phyloP scores from a whole-genome alignment of 2,888 invertebrate species.

The Entomobrya multifasciata region DNA sequence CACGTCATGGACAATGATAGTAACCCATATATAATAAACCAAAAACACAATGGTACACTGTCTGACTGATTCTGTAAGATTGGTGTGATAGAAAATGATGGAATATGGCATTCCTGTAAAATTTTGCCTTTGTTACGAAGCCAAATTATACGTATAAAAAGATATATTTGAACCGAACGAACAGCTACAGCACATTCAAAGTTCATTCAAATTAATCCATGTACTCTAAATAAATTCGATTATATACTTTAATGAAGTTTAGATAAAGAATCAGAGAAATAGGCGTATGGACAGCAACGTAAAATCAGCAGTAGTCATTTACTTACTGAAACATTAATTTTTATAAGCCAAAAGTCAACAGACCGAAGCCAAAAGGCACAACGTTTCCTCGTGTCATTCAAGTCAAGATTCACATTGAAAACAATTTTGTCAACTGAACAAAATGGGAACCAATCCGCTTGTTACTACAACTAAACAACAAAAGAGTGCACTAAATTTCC shows the following conservation, averaged over 20 bases:
- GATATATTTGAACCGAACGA: conserved; percentile 34
- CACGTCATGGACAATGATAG: too few species aligned
- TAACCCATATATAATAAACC: conserved; percentile 10
- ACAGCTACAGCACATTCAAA: conserved; percentile 3
- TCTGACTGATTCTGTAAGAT: too few species aligned
- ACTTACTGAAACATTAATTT: conserved; percentile 6
- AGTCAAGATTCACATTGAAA: not conserved
- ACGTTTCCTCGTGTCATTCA: not conserved
- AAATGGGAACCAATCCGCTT: not conserved
- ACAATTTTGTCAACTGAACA: not conserved
- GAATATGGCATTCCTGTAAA: too few species aligned
- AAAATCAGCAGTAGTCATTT: too few species aligned
- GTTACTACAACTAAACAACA: not conserved
- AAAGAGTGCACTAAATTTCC: not conserved
- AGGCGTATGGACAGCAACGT: too few species aligned
- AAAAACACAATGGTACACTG: not conserved
- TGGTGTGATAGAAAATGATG: too few species aligned
- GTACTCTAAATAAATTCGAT: too few species aligned
- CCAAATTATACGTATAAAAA: conserved; percentile 40
- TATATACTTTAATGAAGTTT: too few species aligned
- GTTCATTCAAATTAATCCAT: too few species aligned
- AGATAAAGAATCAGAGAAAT: too few species aligned
- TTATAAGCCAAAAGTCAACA: conserved; percentile 1
- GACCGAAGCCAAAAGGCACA: too few species aligned
- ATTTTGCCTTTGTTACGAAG: not conserved